Evolutionary conservation across 2,797 vertebrate species (phyloP).

Genomic region (Calcarius lapponicus): DNA sequence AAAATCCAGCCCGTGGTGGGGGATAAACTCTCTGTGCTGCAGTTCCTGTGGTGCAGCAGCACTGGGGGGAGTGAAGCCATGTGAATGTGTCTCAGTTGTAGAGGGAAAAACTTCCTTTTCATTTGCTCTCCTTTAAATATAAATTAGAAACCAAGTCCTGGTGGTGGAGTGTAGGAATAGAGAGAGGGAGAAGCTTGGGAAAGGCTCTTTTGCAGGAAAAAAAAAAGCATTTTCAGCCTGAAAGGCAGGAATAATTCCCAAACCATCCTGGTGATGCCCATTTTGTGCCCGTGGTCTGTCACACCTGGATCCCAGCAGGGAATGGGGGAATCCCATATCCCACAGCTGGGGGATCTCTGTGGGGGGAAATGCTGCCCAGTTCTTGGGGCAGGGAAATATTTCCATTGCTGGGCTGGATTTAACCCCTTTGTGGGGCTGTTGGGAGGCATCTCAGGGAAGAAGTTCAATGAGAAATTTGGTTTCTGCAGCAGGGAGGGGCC

Average conservation of each 20-base stretch:
- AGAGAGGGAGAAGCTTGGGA: neutral
- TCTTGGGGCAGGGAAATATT: neutral
- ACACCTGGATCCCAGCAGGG: neutral
- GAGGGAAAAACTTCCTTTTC: neutral
- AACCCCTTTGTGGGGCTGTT: neutral
- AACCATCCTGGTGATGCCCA: fast-evolving
- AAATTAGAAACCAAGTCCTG: neutral
- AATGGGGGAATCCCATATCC: neutral
- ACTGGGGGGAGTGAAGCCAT: neutral
- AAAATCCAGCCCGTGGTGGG: neutral
- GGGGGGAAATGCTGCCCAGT: neutral
- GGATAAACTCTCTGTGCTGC: neutral
- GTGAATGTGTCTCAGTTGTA: neutral
- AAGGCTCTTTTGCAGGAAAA: neutral
- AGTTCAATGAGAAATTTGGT: neutral
- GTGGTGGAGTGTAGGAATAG: neutral
- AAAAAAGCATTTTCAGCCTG: neutral
- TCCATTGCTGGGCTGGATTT: neutral
- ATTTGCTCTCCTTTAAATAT: neutral
- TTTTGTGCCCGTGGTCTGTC: fast-evolving
- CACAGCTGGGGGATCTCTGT: neutral
- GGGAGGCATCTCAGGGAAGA: neutral
- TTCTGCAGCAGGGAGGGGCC: neutral
- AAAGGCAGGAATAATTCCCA: neutral
- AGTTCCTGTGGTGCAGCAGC: neutral